Base-by-base conservation (phyloP, 92 coral and sea anemone species). In the Muricea muricata region DNA sequence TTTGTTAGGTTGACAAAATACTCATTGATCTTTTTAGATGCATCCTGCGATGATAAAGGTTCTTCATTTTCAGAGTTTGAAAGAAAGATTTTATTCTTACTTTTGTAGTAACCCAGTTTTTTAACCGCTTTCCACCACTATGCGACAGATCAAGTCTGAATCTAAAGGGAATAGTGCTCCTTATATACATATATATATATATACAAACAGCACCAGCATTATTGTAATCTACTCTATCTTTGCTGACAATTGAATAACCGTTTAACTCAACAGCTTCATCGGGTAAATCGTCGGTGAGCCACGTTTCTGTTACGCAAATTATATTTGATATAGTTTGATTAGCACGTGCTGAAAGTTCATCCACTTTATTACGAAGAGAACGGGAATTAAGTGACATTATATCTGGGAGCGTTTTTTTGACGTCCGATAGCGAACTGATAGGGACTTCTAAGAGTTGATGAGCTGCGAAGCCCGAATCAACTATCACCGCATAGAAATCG, bases 161-260 rank as follows among this genome's bases (percentile, higher is more conserved):
- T 57, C 31, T 57, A 26, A 57, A 57, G 2, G 66, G 66, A 57
- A 57, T 57, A 26, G 66, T 57, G 1, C 24, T 13, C 11, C 18
- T 57, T n/a, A n/a, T n/a, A n/a, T n/a, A n/a, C n/a, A n/a, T n/a
- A n/a, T n/a, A n/a, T 20, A 20, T 57, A 24, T 78, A 78, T 25
- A 30, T 65, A 32, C 70, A 60, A 37, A 78, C 75, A 25, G 72
- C 84, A 12, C 84, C 84, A 25, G 72, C 84, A 31, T 34, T 57
- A 78, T 40, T 54, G 29, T 78, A 66, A 67, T 67, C 32, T 67
- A 45, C 40, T 57, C 82, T 76, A 57, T 76, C 82, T 42, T 57
- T 76, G 47, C 82, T 76, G 31, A 76, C 65, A 31, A 78, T 28
- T 58, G 65, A 32, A 58, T 58, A 58, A 4, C 52, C 56, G 65